Evolutionary conservation across 2,888 invertebrate genomes (phyloP).

Genomic region (Leptopilina syphax): DNA sequence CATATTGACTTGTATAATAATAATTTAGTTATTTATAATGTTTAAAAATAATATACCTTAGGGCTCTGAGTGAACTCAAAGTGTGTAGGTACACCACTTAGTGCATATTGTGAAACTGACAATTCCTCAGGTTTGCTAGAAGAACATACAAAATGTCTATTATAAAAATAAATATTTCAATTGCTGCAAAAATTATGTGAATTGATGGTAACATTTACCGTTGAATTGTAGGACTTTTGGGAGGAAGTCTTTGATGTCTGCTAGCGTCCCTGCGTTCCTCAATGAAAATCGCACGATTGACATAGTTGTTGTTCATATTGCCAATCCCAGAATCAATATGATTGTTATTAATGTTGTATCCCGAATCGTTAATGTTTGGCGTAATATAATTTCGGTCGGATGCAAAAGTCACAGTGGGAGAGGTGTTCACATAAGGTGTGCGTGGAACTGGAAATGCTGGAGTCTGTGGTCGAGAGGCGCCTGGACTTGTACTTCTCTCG

Average conservation of each 20-base stretch:
- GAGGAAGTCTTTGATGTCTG: conserved; percentile 82
- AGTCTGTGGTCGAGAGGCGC: conserved; percentile 87
- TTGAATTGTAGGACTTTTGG: conserved; percentile 88
- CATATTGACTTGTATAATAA: conserved; percentile 41
- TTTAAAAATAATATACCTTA: conserved; percentile 67
- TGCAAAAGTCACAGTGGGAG: conserved; percentile 79
- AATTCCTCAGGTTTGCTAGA: conserved; percentile 79
- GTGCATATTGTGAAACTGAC: conserved; percentile 70
- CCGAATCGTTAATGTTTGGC: conserved; percentile 63
- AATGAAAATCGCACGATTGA: conserved; percentile 71
- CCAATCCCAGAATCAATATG: conserved; percentile 52
- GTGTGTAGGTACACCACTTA: conserved; percentile 73
- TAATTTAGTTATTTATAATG: neutral
- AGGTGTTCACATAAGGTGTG: conserved; percentile 90
- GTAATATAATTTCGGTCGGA: conserved; percentile 67
- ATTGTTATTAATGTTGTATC: conserved; percentile 58
- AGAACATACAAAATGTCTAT: conserved; percentile 43
- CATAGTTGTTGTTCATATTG: conserved; percentile 67
- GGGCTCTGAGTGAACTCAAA: conserved; percentile 75
- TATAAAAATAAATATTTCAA: neutral
- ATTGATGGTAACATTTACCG: conserved; percentile 77
- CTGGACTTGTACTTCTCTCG: conserved; percentile 79
- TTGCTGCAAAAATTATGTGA: neutral
- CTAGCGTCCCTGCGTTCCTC: conserved; percentile 72
- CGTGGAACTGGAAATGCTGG: conserved; percentile 96